Conservation (phyloP, 2,113 vertebrate genomes). For the Merops nubicus region DNA sequence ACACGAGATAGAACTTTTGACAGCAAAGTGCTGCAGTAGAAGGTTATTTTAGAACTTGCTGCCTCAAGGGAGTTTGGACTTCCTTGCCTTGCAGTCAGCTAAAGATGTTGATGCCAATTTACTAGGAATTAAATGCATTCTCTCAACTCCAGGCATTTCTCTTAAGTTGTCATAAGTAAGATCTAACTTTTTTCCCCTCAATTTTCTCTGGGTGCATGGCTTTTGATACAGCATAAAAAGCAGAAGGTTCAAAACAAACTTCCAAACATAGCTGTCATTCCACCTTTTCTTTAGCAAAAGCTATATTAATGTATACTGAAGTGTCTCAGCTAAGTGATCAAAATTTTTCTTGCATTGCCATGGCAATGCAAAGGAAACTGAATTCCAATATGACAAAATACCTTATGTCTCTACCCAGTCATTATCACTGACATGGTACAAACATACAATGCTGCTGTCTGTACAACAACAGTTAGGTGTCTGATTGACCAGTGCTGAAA, state of each 20-base stretch:
- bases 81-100: slow-evolving; percentile 57
- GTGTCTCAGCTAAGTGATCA: slow-evolving; percentile 16
- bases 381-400: neutral
- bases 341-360: slow-evolving; percentile 21
- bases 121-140: slow-evolving; percentile 60
- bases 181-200: neutral
- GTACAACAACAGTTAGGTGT: neutral
- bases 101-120: slow-evolving; percentile 58
- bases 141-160: slow-evolving; percentile 43
- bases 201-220: neutral
- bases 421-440: neutral
- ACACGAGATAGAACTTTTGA: slow-evolving; percentile 55
- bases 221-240: slow-evolving; percentile 1
- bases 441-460: neutral
- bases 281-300: neutral
- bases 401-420: neutral
- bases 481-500: neutral
- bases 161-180: slow-evolving; percentile 21
- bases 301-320: slow-evolving; percentile 27
- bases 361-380: slow-evolving; percentile 40
- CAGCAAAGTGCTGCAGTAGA: slow-evolving; percentile 50
- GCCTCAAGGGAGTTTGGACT: slow-evolving; percentile 56
- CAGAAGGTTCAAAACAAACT: slow-evolving; percentile 46
- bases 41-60: slow-evolving; percentile 64
- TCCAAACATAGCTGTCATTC: slow-evolving; percentile 11